Percentiles rank a stretch among this genome's conserved stretches.
These are phyloP conservation scores for Hemicordylus capensis DNA, from an alignment of 2,113 vertebrate genomes.

Conservation along the genomic window DNA sequence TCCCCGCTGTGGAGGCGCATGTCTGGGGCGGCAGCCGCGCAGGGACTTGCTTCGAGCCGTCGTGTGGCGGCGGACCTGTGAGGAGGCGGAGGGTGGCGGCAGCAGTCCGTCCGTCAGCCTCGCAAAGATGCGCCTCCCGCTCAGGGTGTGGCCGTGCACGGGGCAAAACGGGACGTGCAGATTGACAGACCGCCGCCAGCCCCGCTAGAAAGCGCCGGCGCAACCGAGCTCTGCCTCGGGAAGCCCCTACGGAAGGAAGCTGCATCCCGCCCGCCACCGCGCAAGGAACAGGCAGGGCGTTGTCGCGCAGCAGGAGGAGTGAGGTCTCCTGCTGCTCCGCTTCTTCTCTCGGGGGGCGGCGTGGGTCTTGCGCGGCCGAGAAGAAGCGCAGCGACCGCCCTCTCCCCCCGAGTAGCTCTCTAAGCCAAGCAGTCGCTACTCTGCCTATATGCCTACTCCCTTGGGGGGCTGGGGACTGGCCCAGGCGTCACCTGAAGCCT, in stretches of 20 bases:
- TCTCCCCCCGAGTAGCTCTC: too few relatives aligned
- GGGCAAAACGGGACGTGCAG: background rate
- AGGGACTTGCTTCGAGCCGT: background rate
- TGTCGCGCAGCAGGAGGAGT: too few relatives aligned
- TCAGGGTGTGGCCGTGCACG: constrained; percentile 1
- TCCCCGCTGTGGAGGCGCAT: background rate
- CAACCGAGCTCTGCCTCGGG: background rate
- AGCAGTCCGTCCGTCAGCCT: background rate
- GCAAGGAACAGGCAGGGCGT: background rate
- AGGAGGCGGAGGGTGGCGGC: background rate
- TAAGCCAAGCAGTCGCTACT: background rate
- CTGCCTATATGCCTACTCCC: background rate
- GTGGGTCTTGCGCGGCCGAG: too few relatives aligned
- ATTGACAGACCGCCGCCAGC: background rate
- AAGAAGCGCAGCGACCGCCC: too few relatives aligned
- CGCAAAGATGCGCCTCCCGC: background rate
- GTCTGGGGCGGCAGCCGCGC: background rate
- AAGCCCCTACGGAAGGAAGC: background rate
- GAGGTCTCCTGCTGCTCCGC: too few relatives aligned
- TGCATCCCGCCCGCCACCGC: background rate
- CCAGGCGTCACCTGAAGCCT: too few relatives aligned
- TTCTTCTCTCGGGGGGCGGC: too few relatives aligned
- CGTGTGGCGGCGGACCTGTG: background rate
- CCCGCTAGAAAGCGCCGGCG: background rate
- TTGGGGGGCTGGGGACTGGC: background rate